Percentiles rank a stretch among this genome's conserved stretches.
Conservation (phyloP, 1,140 invertebrate genomes). For the Meloidogyne floridensis region DNA sequence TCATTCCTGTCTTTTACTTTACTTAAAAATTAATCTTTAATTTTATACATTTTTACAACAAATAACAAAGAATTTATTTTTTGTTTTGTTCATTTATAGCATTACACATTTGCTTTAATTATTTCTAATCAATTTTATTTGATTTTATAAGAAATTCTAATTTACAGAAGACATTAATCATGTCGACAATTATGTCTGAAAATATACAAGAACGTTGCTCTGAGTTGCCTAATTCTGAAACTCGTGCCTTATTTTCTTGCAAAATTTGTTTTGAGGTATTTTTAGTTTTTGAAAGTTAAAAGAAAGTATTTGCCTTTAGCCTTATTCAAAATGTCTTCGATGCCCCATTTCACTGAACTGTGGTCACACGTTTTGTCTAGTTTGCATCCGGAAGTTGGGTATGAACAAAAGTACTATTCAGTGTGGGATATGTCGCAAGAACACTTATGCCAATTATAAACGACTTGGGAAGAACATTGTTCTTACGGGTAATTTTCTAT, state of each 20-base stretch:
- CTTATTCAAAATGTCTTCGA: slow-evolving; percentile 20
- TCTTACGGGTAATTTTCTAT: slow-evolving; percentile 21
- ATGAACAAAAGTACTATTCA: slow-evolving; percentile 12
- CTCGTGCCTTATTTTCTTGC: background rate
- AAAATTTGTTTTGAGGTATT: slow-evolving; percentile 3
- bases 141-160: background rate
- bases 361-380: slow-evolving; percentile 29
- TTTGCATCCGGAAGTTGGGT: slow-evolving; percentile 24
- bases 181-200: slow-evolving; percentile 4
- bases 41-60: background rate
- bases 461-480: slow-evolving; percentile 33
- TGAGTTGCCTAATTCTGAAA: background rate
- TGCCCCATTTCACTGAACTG: slow-evolving; percentile 37
- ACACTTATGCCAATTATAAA: slow-evolving; percentile 29
- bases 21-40: background rate
- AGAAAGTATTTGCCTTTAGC: slow-evolving; percentile 16
- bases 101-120: background rate
- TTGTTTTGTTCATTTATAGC: too few relatives aligned
- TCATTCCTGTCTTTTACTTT: background rate
- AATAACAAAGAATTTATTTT: background rate
- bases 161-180: background rate
- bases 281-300: background rate
- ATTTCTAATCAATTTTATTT: background rate
- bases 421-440: slow-evolving; percentile 31
- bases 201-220: background rate